Evolutionary conservation across 2,113 vertebrate species (phyloP), one percentile per base, ranked within the genome.

Genomic region (Octodon degus): DNA sequence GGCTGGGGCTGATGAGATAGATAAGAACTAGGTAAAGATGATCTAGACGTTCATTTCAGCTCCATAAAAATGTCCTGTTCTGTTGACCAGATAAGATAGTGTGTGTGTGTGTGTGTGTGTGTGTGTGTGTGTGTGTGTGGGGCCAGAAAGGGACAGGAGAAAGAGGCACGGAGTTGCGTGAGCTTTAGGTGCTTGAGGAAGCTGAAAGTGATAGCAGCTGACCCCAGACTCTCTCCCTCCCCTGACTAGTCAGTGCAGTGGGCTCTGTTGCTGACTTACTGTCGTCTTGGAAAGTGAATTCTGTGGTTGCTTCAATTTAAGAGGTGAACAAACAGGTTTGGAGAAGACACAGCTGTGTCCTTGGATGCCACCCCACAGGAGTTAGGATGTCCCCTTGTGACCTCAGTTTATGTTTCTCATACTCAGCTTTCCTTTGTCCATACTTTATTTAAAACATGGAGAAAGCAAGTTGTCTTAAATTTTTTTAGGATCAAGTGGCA

Each of bases 281-380:
- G 6, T 82, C 32, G 24, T 93, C 77, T 92, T 62, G 27, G 90
- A 89, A 74, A 79, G 37, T 89, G 90, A 86, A 43, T 79, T 95
- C 55, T 62, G 20, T 84, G 60, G 9, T 55, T 81, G 65, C 16
- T 81, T 86, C 12, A 40, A 1, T 53, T 43, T 84, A 70, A 95
- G 63, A 70, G 82, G 76, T 87, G 47, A 62, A 53, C 53, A 63
- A 19, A 82, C 2, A 47, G 76, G 60, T 67, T 79, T 40, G 68
- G 27, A 85, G 91, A 37, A 86, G 86, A 77, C 72, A 19, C 72
- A 22, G 12, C 77, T 83, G 27, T 25, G 32, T 60, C 27, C 17
- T 55, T 4, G 12, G 81, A 19, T 67, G 47, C 79, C 58, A 50
- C 14, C 43, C 4, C 40, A 20, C 27, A 17, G 34, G 89, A 58